These are phyloP conservation scores for Litoditis marina DNA, from an alignment of 2,888 invertebrate genomes.

Conservation along the genomic window DNA sequence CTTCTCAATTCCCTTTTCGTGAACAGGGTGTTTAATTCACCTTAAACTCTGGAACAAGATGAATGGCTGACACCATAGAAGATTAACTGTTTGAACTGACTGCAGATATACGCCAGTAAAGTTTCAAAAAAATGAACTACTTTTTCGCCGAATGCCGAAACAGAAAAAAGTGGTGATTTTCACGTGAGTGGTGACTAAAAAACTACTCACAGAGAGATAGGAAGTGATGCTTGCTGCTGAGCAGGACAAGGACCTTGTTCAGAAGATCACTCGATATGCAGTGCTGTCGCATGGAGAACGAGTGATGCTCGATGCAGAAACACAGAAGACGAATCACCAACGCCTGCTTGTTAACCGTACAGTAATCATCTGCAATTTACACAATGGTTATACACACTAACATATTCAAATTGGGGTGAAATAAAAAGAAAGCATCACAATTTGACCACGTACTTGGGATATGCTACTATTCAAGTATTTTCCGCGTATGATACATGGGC, in stretches of 20 bases:
- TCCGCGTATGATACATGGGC: too few species aligned
- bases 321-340: constrained; percentile 90
- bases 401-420: not conserved
- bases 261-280: constrained; percentile 93
- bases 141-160: too few species aligned
- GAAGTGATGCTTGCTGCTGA: constrained; percentile 68
- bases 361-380: constrained; percentile 81
- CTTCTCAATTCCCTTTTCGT: too few species aligned
- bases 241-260: constrained; percentile 79
- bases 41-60: too few species aligned
- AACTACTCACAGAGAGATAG: constrained; percentile 76
- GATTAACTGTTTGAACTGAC: too few species aligned
- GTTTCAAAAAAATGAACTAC: too few species aligned
- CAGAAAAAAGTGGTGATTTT: not conserved
- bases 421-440: not conserved
- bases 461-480: too few species aligned
- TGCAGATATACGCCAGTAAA: too few species aligned
- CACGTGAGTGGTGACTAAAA: not conserved
- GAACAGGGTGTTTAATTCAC: too few species aligned
- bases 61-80: too few species aligned
- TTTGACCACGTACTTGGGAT: not conserved
- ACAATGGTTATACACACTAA: not conserved
- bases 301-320: constrained; percentile 97
- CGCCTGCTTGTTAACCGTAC: constrained; percentile 86
- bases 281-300: constrained; percentile 79